phyloP scores from a whole-genome alignment of 2,888 invertebrate species.

The Epistrophella euchroma region DNA sequence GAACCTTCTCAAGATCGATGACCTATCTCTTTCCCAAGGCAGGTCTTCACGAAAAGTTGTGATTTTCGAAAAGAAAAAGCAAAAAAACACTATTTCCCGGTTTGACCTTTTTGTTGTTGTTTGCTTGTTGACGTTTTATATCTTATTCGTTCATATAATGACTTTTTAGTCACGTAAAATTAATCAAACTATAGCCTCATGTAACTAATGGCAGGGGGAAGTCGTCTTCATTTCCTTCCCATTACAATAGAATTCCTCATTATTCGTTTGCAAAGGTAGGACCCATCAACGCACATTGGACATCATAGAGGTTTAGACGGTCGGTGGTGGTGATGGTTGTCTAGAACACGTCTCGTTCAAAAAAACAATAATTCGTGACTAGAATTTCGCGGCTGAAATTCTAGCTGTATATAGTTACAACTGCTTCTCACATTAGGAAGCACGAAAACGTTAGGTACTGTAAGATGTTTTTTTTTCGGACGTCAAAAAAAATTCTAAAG shows the following conservation, averaged over 20 bases:
- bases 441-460: neutral
- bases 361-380: constrained; percentile 60
- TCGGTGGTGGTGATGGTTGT: constrained; percentile 17
- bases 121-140: neutral
- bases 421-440: constrained; percentile 17
- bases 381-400: constrained; percentile 55
- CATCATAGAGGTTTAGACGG: neutral
- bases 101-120: constrained; percentile 8
- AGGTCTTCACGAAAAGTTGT: constrained; percentile 15
- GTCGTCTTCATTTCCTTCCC: constrained; percentile 69
- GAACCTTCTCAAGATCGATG: constrained; percentile 68
- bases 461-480: neutral
- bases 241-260: constrained; percentile 30
- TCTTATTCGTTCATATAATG: constrained; percentile 16
- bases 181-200: constrained; percentile 40
- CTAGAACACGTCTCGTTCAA: constrained; percentile 71
- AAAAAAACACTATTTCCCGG: neutral
- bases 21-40: constrained; percentile 40
- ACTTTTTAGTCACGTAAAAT: constrained; percentile 65
- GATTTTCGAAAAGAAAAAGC: neutral
- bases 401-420: neutral
- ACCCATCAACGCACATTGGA: neutral
- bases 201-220: constrained; percentile 44
- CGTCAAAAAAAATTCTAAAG: constrained; percentile 18
- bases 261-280: neutral